phyloP scores from a whole-genome alignment of 2,113 vertebrate genomes.

The Neopipo cinnamomea region DNA sequence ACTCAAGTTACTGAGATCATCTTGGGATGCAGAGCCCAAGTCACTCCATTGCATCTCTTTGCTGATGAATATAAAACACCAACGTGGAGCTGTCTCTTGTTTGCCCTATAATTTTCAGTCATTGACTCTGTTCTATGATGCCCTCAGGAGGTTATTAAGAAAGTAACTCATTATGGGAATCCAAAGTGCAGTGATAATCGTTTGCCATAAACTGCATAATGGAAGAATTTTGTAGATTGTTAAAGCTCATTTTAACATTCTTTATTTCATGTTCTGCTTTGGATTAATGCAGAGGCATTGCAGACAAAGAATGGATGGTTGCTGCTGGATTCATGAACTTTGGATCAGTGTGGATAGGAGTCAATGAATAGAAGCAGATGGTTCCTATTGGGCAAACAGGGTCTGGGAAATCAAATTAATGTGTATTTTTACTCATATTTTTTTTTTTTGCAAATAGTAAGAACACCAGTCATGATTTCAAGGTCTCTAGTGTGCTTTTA shows the following conservation, averaged over 20 bases:
- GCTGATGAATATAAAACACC: slow-evolving; percentile 19
- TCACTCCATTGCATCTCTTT: slow-evolving; percentile 31
- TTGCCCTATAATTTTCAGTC: not conserved
- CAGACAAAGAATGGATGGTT: not conserved
- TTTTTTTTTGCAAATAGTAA: not conserved
- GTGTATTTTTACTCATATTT: not conserved
- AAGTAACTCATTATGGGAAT: slow-evolving; percentile 12
- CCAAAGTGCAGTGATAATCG: not conserved
- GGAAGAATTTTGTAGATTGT: not conserved
- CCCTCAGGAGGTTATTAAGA: slow-evolving; percentile 21
- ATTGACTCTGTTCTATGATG: slow-evolving; percentile 21
- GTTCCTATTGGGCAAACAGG: slow-evolving; percentile 4
- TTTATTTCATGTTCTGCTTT: not conserved
- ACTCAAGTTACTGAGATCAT: not conserved
- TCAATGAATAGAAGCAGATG: not conserved
- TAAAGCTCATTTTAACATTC: slow-evolving; percentile 15
- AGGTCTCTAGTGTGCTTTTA: not conserved
- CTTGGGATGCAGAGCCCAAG: not conserved
- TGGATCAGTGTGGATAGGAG: not conserved
- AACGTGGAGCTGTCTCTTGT: not conserved
- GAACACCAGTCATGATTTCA: not conserved
- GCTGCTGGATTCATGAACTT: not conserved
- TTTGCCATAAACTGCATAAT: not conserved
- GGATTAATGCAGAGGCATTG: not conserved
- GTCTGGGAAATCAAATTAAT: not conserved